Conservation (phyloP, 1,140 invertebrate species). For the Meloidogyne hapla region DNA sequence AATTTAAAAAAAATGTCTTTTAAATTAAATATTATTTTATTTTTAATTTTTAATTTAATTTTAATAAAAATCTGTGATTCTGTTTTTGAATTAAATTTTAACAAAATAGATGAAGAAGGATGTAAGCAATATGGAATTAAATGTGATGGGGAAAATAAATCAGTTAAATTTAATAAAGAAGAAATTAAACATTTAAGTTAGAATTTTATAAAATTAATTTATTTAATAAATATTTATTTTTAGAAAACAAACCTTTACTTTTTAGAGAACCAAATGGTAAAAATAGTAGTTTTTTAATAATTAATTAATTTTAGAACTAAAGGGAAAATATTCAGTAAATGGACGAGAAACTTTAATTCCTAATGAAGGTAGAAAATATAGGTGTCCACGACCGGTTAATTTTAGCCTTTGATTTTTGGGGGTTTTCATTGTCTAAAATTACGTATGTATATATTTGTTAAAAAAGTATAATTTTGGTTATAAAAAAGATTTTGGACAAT, state of each 20-base stretch:
- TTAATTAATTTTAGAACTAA: neutral
- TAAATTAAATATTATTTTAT: neutral
- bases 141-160: neutral
- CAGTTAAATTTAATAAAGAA: neutral
- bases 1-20: neutral
- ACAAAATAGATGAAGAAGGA: neutral
- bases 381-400: too few species aligned
- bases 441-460: too few species aligned
- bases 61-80: neutral
- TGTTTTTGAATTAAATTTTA: neutral
- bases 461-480: too few species aligned
- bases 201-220: neutral
- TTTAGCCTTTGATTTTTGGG: too few species aligned
- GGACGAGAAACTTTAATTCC: too few species aligned
- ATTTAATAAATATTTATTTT: neutral
- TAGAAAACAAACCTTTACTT: neutral
- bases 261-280: neutral
- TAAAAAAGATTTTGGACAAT: neutral
- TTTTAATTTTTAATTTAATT: neutral
- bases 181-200: neutral
- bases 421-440: too few species aligned
- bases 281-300: neutral
- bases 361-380: too few species aligned
- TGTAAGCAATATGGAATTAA: neutral
- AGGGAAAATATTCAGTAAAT: neutral